Percentiles rank a stretch among this genome's conserved stretches.
Conservation (phyloP, 2,113 vertebrate genomes). For the Castor canadensis region DNA sequence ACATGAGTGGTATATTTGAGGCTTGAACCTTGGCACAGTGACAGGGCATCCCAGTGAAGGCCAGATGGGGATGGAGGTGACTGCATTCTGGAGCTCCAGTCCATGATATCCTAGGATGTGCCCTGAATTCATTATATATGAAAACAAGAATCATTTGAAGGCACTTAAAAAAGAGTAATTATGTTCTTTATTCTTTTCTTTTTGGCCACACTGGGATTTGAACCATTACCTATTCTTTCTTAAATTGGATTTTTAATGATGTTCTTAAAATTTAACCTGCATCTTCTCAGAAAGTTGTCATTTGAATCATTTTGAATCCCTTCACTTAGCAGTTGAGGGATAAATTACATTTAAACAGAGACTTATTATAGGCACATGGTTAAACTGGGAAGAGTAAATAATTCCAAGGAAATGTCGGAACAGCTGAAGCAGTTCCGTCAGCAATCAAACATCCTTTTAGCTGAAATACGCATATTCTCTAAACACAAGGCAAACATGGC, state of each 20-base stretch:
- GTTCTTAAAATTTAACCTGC: conserved; percentile 45
- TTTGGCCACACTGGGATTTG: no score
- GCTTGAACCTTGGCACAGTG: not conserved
- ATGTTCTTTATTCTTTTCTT: no score
- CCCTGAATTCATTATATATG: not conserved
- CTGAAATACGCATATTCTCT: conserved; percentile 21
- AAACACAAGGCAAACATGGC: not conserved
- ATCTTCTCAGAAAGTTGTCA: not conserved
- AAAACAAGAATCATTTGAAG: conserved; percentile 7
- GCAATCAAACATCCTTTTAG: not conserved
- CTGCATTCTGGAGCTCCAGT: not conserved
- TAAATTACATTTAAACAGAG: conserved; percentile 29
- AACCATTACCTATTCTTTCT: not conserved
- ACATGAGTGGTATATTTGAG: not conserved
- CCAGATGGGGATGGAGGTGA: not conserved
- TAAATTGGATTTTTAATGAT: conserved; percentile 43
- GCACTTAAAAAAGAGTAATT: not conserved
- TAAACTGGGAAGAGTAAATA: conserved; percentile 36
- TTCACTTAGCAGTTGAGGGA: conserved; percentile 9
- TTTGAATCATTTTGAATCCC: conserved; percentile 15
- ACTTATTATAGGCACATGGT: not conserved
- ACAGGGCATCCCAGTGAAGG: not conserved
- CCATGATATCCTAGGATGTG: not conserved
- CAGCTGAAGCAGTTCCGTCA: not conserved
- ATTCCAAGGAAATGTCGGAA: conserved; percentile 29